Base-by-base conservation (phyloP, 2,797 vertebrate species). In the Ambastaia sidthimunki region DNA sequence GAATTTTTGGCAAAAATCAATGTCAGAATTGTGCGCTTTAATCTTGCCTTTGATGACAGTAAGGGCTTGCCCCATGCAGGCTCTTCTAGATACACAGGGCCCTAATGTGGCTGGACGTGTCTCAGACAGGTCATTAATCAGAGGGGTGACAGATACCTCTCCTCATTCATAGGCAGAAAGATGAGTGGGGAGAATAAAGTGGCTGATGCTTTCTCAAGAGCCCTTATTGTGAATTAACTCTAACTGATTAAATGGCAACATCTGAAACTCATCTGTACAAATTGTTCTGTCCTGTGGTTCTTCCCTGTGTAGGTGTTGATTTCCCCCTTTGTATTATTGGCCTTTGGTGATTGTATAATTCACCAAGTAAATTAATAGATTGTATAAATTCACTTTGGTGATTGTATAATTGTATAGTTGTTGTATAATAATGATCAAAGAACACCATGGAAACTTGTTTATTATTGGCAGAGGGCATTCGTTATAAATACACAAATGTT, bases 1-100 rank as follows among this genome's bases (percentile, higher is more conserved):
- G n/a, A n/a, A n/a, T 98, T 98, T 99, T 98, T 96, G 93, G 95
- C 94, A 95, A 95, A 98, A 99, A 98, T 98, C 98, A 97, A 98
- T 99, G 96, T 97, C 92, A 93, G 96, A 95, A 96, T 97, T 97
- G 97, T 98, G 95, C 93, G 94, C 95, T 98, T 99, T 98, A 98
- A 99, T 99, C 98, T 99, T 92, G 94, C 96, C 96, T 96, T 93
- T 96, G 97, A 99, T 99, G 98, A 99, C 97, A 98, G 96, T n/a
- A n/a, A n/a, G n/a, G n/a, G n/a, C 89, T 92, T 88, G 93, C 96
- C 95, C 97, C 93, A 85, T 93, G 94, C 95, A 96, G 96, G 97
- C 94, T 92, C 89, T 89, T 91, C 94, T 93, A 97, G 97, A 99
- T 98, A 98, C 98, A 98, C 96, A 95, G 95, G 94, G 94, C 94